Evolutionary conservation across 2,888 invertebrate genomes (phyloP).

Genomic region (Automeris io): DNA sequence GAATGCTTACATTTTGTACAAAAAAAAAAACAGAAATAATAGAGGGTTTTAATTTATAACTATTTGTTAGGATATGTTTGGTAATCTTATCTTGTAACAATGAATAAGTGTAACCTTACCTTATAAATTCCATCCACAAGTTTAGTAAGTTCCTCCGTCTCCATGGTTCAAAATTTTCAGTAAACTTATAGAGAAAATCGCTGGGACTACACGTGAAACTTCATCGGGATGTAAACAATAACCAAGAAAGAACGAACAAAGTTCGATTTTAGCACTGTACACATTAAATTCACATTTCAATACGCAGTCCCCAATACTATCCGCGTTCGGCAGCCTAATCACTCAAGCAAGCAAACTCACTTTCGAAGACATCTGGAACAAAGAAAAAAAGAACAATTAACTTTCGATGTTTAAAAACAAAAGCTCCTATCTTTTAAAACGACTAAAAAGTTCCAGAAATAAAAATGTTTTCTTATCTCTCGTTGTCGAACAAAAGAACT

Average conservation of each 20-base stretch:
- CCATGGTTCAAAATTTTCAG: constrained; percentile 76
- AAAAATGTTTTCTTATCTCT: constrained; percentile 1
- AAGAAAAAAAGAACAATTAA: constrained; percentile 41
- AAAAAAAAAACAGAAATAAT: too few relatives aligned
- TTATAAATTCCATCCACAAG: constrained; percentile 94
- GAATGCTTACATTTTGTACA: too few relatives aligned
- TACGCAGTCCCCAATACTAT: constrained; percentile 36
- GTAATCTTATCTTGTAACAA: neutral
- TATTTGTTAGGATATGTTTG: too few relatives aligned
- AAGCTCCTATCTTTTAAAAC: constrained; percentile 7
- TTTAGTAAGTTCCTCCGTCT: constrained; percentile 93
- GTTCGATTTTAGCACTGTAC: constrained; percentile 55
- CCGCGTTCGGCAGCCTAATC: constrained; percentile 41
- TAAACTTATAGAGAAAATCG: constrained; percentile 39
- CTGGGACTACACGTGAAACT: constrained; percentile 60
- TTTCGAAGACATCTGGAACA: constrained; percentile 70
- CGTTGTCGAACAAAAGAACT: constrained; percentile 2
- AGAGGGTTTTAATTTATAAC: too few relatives aligned
- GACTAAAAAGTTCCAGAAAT: constrained; percentile 4
- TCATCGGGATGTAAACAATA: constrained; percentile 54
- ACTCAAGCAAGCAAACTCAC: constrained; percentile 55
- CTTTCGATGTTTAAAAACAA: constrained; percentile 18
- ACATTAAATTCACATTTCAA: constrained; percentile 71
- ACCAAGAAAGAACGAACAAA: constrained; percentile 34
- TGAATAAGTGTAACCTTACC: constrained; percentile 70